A percentile compares a stretch with the other conserved stretches of the same genome.
phyloP scores from a whole-genome alignment of 1,140 invertebrate genomes.

The Sinonovacula constricta region DNA sequence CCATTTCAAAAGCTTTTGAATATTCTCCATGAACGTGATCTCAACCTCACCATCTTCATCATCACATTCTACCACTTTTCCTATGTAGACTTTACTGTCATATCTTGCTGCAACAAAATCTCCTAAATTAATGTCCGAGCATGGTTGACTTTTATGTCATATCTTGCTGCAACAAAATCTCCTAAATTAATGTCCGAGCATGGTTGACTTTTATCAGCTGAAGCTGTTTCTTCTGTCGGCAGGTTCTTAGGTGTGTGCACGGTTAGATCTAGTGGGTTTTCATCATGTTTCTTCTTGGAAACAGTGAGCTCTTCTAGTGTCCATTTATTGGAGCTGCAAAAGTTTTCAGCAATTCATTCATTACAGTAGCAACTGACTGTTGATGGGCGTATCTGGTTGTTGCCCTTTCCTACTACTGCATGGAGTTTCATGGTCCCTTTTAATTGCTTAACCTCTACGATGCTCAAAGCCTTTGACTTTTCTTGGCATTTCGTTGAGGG shows the following conservation, averaged over 20 bases:
- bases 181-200: no score
- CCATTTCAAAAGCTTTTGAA: conserved; percentile 19
- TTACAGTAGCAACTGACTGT: conserved; percentile 4
- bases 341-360: not conserved
- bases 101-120: no score
- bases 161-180: conserved; percentile 19
- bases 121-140: no score
- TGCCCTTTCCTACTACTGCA: conserved; percentile 47
- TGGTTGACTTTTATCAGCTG: no score
- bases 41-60: conserved; percentile 2
- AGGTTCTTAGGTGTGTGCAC: no score
- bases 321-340: not conserved
- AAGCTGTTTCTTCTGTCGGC: not conserved
- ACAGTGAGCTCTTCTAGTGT: not conserved
- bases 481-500: no score
- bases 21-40: conserved; percentile 36
- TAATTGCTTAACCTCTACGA: conserved; percentile 24
- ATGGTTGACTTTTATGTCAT: no score
- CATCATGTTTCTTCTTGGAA: not conserved
- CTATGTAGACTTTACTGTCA: conserved; percentile 13
- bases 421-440: conserved; percentile 53
- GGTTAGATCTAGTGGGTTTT: no score
- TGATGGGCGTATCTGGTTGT: conserved; percentile 6
- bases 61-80: conserved; percentile 19
- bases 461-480: conserved; percentile 10